phyloP scores from a whole-genome alignment of 1,140 invertebrate genomes.

The Trypoxylus dichotomus region DNA sequence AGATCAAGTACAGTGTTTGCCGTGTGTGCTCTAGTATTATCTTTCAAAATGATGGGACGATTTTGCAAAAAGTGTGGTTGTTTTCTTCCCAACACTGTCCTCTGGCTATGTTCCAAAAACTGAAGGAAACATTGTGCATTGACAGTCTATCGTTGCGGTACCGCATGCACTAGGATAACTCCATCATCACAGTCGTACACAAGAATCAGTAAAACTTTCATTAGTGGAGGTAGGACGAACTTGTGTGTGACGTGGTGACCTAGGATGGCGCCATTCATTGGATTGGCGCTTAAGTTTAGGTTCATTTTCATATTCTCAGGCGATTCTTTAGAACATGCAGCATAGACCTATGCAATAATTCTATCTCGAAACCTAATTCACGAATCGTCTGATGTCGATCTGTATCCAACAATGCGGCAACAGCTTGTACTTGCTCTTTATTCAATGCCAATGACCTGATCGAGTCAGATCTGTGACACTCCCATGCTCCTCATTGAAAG shows the following conservation, averaged over 20 bases:
- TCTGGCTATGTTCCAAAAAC: constrained; percentile 11
- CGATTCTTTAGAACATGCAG: no score
- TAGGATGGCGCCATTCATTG: background rate
- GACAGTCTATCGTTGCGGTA: background rate
- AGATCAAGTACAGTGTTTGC: background rate
- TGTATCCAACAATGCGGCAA: no score
- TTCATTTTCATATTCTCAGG: background rate
- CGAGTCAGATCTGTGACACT: no score
- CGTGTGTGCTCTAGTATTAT: background rate
- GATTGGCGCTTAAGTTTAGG: constrained; percentile 4
- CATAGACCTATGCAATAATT: no score
- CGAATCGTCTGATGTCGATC: no score
- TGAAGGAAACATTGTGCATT: constrained; percentile 15
- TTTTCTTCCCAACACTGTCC: background rate
- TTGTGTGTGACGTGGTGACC: background rate
- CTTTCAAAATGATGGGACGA: background rate
- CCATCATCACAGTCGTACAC: no score
- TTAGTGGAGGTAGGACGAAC: background rate
- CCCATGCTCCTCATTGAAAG: no score
- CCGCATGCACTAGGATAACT: no score
- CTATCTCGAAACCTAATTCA: no score
- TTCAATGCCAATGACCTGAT: no score
- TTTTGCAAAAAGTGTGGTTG: constrained; percentile 4
- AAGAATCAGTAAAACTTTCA: background rate
- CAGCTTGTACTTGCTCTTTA: no score